Evolutionary conservation across 2,797 vertebrate genomes (phyloP).

Genomic region (Rhinella marina): DNA sequence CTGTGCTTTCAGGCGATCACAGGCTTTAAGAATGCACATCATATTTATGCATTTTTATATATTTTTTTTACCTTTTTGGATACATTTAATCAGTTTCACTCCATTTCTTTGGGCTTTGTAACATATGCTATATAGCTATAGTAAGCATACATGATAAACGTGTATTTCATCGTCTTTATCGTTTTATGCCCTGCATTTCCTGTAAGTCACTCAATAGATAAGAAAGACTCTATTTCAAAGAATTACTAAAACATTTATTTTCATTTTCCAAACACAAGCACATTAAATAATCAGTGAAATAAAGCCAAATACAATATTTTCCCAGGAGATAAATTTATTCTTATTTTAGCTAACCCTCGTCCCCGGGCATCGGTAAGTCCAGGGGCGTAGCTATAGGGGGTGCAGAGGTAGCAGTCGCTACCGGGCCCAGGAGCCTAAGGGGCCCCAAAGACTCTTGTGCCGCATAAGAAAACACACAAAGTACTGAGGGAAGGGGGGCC

Average conservation of each 20-base stretch:
- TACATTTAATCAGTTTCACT: not conserved
- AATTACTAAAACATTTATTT: slow-evolving; percentile 46
- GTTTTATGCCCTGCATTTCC: slow-evolving; percentile 19
- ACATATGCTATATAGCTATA: not conserved
- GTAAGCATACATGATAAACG: slow-evolving; percentile 2
- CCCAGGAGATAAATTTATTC: slow-evolving; percentile 44
- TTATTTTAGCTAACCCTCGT: slow-evolving; percentile 33
- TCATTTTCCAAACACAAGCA: slow-evolving; percentile 35
- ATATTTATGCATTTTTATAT: not conserved
- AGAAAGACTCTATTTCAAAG: slow-evolving; percentile 4
- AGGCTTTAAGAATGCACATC: not conserved
- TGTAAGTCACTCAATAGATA: slow-evolving; percentile 27
- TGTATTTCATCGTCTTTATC: not conserved
- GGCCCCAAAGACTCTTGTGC: too few species aligned
- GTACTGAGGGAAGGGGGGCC: too few species aligned
- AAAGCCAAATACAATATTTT: slow-evolving; percentile 42
- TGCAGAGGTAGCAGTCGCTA: too few species aligned
- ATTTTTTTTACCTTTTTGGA: not conserved
- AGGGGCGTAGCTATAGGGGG: too few species aligned
- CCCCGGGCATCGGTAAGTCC: slow-evolving; percentile 13
- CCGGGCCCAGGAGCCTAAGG: too few species aligned
- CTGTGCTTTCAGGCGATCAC: not conserved
- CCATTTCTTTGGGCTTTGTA: not conserved
- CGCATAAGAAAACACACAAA: too few species aligned
- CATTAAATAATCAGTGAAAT: slow-evolving; percentile 49